Percentiles rank a stretch among this genome's conserved stretches.
These are phyloP conservation scores for Trimorus sp. DNA, from an alignment of 2,888 invertebrate genomes.

Conservation along the genomic window DNA sequence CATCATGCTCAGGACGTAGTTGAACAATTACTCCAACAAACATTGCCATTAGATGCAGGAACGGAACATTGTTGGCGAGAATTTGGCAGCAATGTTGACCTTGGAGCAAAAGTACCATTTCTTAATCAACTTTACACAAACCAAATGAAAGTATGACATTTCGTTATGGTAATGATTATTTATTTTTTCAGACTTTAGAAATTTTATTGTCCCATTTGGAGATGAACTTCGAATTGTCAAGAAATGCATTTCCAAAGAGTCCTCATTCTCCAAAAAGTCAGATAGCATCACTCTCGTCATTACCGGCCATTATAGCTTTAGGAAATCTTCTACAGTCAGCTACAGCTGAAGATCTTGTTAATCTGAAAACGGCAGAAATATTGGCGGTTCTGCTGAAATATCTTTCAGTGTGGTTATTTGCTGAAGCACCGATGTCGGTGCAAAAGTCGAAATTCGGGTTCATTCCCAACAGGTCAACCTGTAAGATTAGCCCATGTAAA, in stretches of 20 bases:
- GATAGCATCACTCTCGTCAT: constrained; percentile 72
- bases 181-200: constrained; percentile 70
- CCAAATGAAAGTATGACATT: background rate
- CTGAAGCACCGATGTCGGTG: constrained; percentile 75
- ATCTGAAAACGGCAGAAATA: constrained; percentile 70
- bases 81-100: constrained; percentile 72
- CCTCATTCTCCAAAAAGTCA: constrained; percentile 68
- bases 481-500: constrained; percentile 75
- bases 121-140: background rate
- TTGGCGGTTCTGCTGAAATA: constrained; percentile 73
- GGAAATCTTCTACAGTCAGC: constrained; percentile 74
- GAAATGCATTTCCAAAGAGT: constrained; percentile 59
- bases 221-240: constrained; percentile 71
- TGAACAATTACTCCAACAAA: constrained; percentile 75
- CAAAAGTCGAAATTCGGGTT: constrained; percentile 76
- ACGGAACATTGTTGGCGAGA: constrained; percentile 77
- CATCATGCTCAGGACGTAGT: constrained; percentile 76
- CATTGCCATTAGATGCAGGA: constrained; percentile 75
- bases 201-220: constrained; percentile 73
- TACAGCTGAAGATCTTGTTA: constrained; percentile 71
- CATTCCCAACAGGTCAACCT: constrained; percentile 76
- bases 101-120: constrained; percentile 70
- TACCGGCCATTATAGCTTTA: constrained; percentile 74
- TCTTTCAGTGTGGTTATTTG: constrained; percentile 76
- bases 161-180: too few relatives aligned